Evolutionary conservation across 2,888 invertebrate species (phyloP), one percentile per base, ranked within the genome.

Genomic region (Linyphia triangularis): DNA sequence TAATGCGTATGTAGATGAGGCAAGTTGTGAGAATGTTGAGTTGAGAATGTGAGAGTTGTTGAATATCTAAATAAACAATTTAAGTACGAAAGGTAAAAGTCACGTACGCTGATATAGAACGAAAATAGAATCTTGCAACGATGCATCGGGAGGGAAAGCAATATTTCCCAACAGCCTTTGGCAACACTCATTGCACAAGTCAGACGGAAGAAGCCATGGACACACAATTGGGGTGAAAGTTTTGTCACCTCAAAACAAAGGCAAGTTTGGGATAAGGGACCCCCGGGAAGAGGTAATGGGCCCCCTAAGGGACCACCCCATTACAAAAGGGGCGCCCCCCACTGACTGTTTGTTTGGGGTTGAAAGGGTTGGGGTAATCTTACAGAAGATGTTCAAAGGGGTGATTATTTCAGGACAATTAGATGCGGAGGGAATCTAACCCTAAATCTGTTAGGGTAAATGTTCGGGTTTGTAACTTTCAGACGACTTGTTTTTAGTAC

Each of bases 231-330:
- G 81, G 43, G 22, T 10, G 40, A 67, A 30, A 77, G 40, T 77
- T 85, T 77, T 67, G 69, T 85, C 85, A 69, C 85, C 85, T 59
- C 69, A 61, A 85, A 77, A 85, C 85, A 85, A 85, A 61, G 69
- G 22, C 24, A 43, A 16, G 61, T 65, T 33, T 30, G 16, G 51
- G 13, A 61, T 26, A 40, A 37, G 30, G 57, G 83, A 65, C 63
- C 33, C 73, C 83, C 26, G 24, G 30, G 28, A 77, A 59, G 37
- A 28, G 37, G 24, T 67, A 67, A 85, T 75, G 67, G 85, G 85
- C 69, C 65, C 33, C 77, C 85, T 28, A 22, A 43, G 16, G 40
- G 37, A 19, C 57, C 51, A 24, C 40, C 72, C 70, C 59, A 70
- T 70, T 40, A 19, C 9, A 33, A 40, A 81, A 63, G 30, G 33